These are phyloP conservation scores for Bovichtus diacanthus DNA, from an alignment of 2,797 vertebrate species.

Conservation along the genomic window DNA sequence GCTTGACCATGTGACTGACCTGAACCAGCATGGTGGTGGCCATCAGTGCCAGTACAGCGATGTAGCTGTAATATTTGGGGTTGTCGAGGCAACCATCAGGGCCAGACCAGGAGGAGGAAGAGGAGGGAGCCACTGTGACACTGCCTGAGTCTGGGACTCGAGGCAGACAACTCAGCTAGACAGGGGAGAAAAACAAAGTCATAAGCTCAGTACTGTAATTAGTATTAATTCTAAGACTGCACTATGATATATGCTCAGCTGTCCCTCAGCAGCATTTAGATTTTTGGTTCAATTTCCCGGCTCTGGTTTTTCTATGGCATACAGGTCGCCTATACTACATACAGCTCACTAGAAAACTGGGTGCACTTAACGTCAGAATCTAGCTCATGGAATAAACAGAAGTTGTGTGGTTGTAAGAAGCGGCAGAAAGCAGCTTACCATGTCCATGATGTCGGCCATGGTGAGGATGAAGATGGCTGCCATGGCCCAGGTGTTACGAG, in stretches of 20 bases:
- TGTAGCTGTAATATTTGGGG: constrained; percentile 95
- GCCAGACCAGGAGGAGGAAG: neutral
- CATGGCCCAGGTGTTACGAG: constrained; percentile 97
- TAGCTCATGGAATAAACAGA: neutral
- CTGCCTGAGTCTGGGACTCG: constrained; percentile 52
- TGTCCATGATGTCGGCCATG: constrained; percentile 92
- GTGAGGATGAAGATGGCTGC: constrained; percentile 94
- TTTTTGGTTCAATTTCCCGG: neutral
- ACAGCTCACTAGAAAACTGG: neutral
- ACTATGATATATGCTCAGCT: neutral
- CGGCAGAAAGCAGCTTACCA: constrained; percentile 84
- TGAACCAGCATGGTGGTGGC: constrained; percentile 98
- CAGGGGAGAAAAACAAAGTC: constrained; percentile 18
- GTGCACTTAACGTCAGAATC: neutral
- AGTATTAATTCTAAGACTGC: neutral
- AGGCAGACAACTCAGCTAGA: constrained; percentile 91
- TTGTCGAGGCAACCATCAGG: constrained; percentile 86
- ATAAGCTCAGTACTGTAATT: neutral
- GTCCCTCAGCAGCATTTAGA: neutral
- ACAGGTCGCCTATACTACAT: neutral
- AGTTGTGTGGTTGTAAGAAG: neutral
- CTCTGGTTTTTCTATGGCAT: neutral
- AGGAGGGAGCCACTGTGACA: constrained; percentile 43
- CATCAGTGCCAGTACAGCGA: constrained; percentile 90
- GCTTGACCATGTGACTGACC: constrained; percentile 99